phyloP scores from a whole-genome alignment of 2,888 invertebrate species.

The Athetis lepigone region DNA sequence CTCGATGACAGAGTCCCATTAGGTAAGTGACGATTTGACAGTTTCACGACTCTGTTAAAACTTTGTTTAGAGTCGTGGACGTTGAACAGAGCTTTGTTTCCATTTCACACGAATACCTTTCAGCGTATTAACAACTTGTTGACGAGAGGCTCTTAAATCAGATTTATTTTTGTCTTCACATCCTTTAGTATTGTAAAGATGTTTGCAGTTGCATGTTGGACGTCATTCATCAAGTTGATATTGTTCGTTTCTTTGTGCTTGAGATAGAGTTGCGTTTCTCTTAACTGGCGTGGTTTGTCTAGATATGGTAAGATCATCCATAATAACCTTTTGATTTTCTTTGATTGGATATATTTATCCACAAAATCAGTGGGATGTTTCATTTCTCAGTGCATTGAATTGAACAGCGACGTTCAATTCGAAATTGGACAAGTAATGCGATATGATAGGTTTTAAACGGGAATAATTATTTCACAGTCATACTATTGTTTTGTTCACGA shows the following conservation, averaged over 20 bases:
- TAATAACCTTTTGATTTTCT: neutral
- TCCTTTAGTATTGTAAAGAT: conserved; percentile 57
- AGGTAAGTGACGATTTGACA: conserved; percentile 85
- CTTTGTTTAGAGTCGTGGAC: conserved; percentile 70
- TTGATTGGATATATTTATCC: neutral
- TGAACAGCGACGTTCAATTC: neutral
- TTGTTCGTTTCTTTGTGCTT: conserved; percentile 3
- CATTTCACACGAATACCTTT: conserved; percentile 82
- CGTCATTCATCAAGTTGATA: conserved; percentile 27
- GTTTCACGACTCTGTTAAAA: conserved; percentile 77
- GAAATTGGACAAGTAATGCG: neutral
- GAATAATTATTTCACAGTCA: conserved; percentile 1
- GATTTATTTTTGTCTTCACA: conserved; percentile 60
- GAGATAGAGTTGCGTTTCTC: conserved; percentile 5
- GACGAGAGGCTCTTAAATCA: conserved; percentile 50
- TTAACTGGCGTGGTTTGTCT: neutral
- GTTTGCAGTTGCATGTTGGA: conserved; percentile 30
- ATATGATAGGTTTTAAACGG: too few species aligned
- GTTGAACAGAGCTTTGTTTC: conserved; percentile 74
- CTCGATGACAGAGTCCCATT: conserved; percentile 86
- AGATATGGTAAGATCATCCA: neutral
- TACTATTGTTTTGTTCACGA: neutral
- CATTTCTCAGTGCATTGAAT: too few species aligned
- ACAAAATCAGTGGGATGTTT: too few species aligned
- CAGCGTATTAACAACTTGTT: conserved; percentile 75